Evolutionary conservation across 2,113 vertebrate species (phyloP), one percentile per base, ranked within the genome.

Genomic region (Empidonax traillii): DNA sequence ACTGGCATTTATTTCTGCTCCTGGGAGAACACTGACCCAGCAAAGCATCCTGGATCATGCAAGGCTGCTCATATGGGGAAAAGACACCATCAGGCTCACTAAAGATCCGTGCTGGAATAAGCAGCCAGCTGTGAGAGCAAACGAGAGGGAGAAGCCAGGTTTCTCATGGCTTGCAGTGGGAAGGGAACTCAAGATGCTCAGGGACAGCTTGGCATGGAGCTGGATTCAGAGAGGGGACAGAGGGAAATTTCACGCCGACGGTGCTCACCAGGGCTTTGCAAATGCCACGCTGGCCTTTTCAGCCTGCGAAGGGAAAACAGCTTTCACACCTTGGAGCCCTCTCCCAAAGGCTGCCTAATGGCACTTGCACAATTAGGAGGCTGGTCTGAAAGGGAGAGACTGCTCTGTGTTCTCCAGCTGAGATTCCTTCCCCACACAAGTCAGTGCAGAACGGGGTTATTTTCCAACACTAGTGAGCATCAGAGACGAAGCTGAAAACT

Each of bases 231-330:
- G 65, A 73, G 41, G 30, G 75, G 59, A 76, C n/a, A 43, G 67
- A 73, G 68, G 58, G 78, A 73, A 88, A 62, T 72, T 94, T 96
- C 80, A 76, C 31, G 11, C 56, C 0, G 0, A 4, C 3, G 12
- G 49, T 7, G 65, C 46, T 90, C 55, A 16, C 46, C 52, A 25
- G 58, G 71, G 58, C 71, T 96, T 72, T 72, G 78, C 85, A 92
- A 96, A 92, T 83, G 83, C 79, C 89, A 83, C 2, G 2, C 2
- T 90, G 91, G 67, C 94, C 94, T 95, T 96, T 91, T 33, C 82
- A 89, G 92, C 44, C 66, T 0, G 20, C n/a, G 13, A 9, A 18
- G 61, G 65, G 73, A 75, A 62, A 69, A 80, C 37, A 15, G 74
- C 69, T 94, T 93, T 90, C 30, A 4, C 87, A 95, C 85, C 78